These are phyloP conservation scores for Lomographa bimaculata DNA, from an alignment of 2,888 invertebrate species.

Conservation along the genomic window DNA sequence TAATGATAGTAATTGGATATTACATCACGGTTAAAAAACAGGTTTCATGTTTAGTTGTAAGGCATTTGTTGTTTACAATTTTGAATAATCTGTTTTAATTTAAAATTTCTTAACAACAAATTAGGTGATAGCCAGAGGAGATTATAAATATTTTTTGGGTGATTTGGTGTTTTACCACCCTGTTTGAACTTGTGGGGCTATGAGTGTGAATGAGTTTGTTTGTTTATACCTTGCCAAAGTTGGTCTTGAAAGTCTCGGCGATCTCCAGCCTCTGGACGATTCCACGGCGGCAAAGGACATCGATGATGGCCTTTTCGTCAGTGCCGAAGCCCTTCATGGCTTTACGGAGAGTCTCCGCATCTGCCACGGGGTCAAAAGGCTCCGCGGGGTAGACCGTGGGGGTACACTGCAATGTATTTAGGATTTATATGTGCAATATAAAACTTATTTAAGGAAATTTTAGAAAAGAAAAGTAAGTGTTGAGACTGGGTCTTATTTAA, in stretches of 20 bases:
- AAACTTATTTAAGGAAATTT: no score
- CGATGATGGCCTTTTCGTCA: slow-evolving; percentile 95
- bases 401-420: slow-evolving; percentile 87
- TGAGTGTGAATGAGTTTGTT: no score
- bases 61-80: no score
- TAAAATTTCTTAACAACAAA: no score
- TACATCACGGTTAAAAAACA: slow-evolving; percentile 29
- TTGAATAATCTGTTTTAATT: slow-evolving; percentile 21
- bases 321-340: slow-evolving; percentile 98
- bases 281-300: slow-evolving; percentile 93
- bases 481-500: no score
- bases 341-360: slow-evolving; percentile 92
- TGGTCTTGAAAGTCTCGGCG: slow-evolving; percentile 94
- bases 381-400: slow-evolving; percentile 95
- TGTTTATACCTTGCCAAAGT: slow-evolving; percentile 96
- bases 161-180: no score
- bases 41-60: slow-evolving; percentile 2
- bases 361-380: slow-evolving; percentile 92
- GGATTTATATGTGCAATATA: no score
- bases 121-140: no score
- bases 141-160: no score
- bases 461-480: no score
- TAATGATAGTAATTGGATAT: slow-evolving; percentile 36
- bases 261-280: slow-evolving; percentile 96
- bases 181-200: no score